These are phyloP conservation scores for Clarias macrocephalus DNA, from an alignment of 2,113 vertebrate species.

Conservation along the genomic window DNA sequence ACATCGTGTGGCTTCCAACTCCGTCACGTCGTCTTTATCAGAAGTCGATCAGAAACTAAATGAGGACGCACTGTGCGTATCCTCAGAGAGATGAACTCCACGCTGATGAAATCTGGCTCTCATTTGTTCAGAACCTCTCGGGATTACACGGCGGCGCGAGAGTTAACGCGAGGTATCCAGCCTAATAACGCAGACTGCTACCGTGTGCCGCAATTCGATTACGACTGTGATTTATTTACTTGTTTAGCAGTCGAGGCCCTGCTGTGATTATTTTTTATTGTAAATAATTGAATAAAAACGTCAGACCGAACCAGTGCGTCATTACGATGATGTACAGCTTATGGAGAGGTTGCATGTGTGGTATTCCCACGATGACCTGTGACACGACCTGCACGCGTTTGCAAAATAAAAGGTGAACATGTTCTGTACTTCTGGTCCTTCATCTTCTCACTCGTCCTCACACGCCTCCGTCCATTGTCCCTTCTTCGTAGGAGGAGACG, in stretches of 20 bases:
- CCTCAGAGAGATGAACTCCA: background rate
- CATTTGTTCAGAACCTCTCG: background rate
- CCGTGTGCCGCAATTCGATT: slow-evolving; percentile 70
- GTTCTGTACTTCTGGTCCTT: background rate
- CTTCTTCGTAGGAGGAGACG: slow-evolving; percentile 51
- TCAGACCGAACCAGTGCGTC: slow-evolving; percentile 55
- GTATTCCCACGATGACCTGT: slow-evolving; percentile 26
- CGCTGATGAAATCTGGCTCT: background rate
- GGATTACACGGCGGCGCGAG: slow-evolving; percentile 44
- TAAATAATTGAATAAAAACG: slow-evolving; percentile 78
- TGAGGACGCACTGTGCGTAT: background rate
- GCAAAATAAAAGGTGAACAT: background rate
- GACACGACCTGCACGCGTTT: background rate
- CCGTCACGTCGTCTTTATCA: background rate
- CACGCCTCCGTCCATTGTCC: slow-evolving; percentile 28
- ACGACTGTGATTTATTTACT: slow-evolving; percentile 75
- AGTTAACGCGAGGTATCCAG: slow-evolving; percentile 66
- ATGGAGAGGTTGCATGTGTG: slow-evolving; percentile 43
- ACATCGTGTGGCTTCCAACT: background rate
- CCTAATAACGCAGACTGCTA: slow-evolving; percentile 66
- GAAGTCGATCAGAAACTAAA: background rate
- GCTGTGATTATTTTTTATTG: slow-evolving; percentile 73
- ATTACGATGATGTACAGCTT: slow-evolving; percentile 71
- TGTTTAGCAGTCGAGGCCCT: slow-evolving; percentile 64
- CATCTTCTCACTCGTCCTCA: background rate